Evolutionary conservation across 2,113 vertebrate genomes (phyloP).

Genomic region (Lophura nycthemera): DNA sequence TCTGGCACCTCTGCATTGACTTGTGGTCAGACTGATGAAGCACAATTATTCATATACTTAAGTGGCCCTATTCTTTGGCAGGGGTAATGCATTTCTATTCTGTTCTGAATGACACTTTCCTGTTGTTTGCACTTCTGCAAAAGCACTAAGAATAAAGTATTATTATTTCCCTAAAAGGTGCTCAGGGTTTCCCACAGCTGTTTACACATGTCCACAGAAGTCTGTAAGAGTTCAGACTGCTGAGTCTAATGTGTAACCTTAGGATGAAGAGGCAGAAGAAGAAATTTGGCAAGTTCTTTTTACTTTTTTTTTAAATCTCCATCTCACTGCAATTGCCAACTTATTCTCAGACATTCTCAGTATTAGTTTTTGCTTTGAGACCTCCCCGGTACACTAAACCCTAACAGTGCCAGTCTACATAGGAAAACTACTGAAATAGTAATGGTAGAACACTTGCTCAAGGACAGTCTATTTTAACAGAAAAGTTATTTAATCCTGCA

Average conservation of each 20-base stretch:
- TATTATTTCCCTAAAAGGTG: not conserved
- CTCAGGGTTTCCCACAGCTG: not conserved
- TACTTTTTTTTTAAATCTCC: not conserved
- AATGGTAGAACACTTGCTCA: not conserved
- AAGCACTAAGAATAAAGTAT: not conserved
- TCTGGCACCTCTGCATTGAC: not conserved
- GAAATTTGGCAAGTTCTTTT: not conserved
- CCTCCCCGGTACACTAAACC: not conserved
- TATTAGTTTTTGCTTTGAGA: slow-evolving; percentile 11
- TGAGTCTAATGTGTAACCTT: not conserved
- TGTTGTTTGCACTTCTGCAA: not conserved
- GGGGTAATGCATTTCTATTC: not conserved
- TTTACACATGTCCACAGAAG: not conserved
- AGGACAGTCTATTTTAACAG: not conserved
- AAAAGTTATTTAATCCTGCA: slow-evolving; percentile 9
- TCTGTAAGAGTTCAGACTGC: not conserved
- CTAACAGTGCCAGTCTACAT: not conserved
- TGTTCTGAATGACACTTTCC: not conserved
- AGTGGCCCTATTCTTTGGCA: not conserved
- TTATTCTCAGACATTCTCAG: not conserved
- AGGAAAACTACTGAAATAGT: slow-evolving; percentile 11
- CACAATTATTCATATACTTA: not conserved
- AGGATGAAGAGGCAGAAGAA: not conserved
- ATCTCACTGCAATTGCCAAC: not conserved
- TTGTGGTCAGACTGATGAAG: not conserved